Conservation (phyloP, 2,888 invertebrate species). For the Caenorhabditis becei region DNA sequence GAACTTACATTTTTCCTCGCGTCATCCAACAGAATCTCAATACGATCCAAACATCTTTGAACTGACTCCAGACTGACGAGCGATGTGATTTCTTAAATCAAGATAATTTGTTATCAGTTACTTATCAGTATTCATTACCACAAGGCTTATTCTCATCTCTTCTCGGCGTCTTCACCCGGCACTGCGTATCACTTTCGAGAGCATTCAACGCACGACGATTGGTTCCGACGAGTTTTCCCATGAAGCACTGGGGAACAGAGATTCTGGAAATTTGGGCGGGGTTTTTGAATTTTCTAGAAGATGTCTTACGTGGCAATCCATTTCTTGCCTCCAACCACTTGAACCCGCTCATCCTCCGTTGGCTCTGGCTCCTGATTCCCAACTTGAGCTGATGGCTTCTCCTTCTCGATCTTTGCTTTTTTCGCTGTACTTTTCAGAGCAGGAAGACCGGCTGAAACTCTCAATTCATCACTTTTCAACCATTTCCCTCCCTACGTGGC, state of each 20-base stretch:
- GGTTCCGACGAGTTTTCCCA: slow-evolving; percentile 44
- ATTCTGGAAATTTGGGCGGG: slow-evolving; percentile 7
- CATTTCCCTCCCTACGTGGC: slow-evolving; percentile 22
- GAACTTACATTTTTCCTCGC: slow-evolving; percentile 25
- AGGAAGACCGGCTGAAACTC: slow-evolving; percentile 26
- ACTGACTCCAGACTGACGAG: slow-evolving; percentile 61
- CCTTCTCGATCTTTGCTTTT: slow-evolving; percentile 5
- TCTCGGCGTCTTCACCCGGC: slow-evolving; percentile 61
- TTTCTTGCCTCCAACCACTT: slow-evolving; percentile 36
- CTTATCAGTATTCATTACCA: slow-evolving; percentile 38
- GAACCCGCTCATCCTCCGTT: slow-evolving; percentile 43
- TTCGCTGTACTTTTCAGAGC: slow-evolving; percentile 5
- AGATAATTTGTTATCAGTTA: neutral
- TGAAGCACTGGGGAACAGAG: slow-evolving; percentile 25
- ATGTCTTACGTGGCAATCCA: slow-evolving; percentile 39
- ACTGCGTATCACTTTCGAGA: slow-evolving; percentile 62
- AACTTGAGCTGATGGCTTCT: neutral
- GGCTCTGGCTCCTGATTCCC: neutral
- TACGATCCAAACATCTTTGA: slow-evolving; percentile 65
- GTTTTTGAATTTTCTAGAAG: neutral
- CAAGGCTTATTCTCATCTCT: slow-evolving; percentile 39
- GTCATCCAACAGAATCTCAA: slow-evolving; percentile 58
- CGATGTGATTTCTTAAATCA: slow-evolving; percentile 61
- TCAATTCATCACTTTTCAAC: neutral
- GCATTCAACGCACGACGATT: slow-evolving; percentile 38